Evolutionary conservation across 2,888 invertebrate species (phyloP).

Genomic region (Chymomyza procnemis): DNA sequence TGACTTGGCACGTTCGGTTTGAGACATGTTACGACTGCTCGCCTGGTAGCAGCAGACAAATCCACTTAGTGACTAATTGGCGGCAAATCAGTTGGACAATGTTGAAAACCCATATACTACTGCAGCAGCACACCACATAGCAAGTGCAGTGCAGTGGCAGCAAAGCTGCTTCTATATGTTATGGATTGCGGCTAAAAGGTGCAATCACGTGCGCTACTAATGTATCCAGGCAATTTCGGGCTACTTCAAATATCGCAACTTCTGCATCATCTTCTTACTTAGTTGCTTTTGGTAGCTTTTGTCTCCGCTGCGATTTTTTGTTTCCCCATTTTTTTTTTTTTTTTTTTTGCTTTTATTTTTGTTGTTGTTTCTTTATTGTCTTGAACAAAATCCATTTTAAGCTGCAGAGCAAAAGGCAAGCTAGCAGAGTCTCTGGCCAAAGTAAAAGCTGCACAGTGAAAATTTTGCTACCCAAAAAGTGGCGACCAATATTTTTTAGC

Average conservation of each 20-base stretch:
- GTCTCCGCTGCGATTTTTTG: too few relatives aligned
- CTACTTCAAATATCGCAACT: neutral
- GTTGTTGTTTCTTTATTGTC: conserved; percentile 18
- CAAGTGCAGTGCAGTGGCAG: neutral
- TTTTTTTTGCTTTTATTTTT: conserved; percentile 18
- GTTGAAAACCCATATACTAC: too few relatives aligned
- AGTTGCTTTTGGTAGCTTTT: conserved; percentile 40
- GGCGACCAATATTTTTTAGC: too few relatives aligned
- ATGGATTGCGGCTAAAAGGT: neutral
- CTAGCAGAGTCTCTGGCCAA: conserved; percentile 13
- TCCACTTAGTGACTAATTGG: conserved; percentile 70
- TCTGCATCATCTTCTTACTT: conserved; percentile 54
- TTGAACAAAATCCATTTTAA: conserved; percentile 60
- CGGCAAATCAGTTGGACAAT: conserved; percentile 58
- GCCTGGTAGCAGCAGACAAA: conserved; percentile 51
- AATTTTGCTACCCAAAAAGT: too few relatives aligned
- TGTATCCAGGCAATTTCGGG: neutral
- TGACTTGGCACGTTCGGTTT: conserved; percentile 60
- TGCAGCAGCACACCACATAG: too few relatives aligned
- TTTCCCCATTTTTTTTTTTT: too few relatives aligned
- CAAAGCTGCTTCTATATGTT: neutral
- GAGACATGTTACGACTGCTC: conserved; percentile 1
- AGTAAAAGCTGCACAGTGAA: neutral
- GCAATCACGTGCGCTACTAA: neutral
- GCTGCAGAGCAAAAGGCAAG: conserved; percentile 24